These are phyloP conservation scores for Hedya salicella DNA, from an alignment of 2,888 invertebrate species.

Conservation along the genomic window DNA sequence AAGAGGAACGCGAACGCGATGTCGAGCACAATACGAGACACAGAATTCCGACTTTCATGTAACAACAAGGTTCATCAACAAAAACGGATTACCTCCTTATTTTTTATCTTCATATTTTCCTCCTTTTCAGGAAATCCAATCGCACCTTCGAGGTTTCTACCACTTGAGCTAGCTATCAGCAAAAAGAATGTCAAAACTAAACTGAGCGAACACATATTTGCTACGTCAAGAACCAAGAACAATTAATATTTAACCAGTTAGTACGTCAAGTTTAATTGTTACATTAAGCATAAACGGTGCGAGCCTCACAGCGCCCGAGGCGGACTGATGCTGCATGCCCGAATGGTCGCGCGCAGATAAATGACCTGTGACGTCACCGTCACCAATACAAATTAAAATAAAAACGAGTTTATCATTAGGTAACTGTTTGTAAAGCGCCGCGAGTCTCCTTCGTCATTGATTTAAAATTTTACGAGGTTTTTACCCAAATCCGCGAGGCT, in stretches of 20 bases:
- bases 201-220: slow-evolving; percentile 50
- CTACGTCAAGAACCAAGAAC: not conserved
- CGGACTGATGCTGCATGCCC: slow-evolving; percentile 56
- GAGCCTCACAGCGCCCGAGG: slow-evolving; percentile 50
- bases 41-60: too few relatives aligned
- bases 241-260: not conserved
- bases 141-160: slow-evolving; percentile 55
- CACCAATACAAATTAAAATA: slow-evolving; percentile 21
- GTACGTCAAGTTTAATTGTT: not conserved
- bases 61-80: not conserved
- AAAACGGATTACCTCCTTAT: slow-evolving; percentile 69
- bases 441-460: slow-evolving; percentile 15
- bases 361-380: slow-evolving; percentile 51
- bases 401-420: slow-evolving; percentile 40
- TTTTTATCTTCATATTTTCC: slow-evolving; percentile 65
- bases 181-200: slow-evolving; percentile 52
- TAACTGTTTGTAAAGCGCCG: slow-evolving; percentile 8
- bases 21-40: too few relatives aligned
- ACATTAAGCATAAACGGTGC: slow-evolving; percentile 38
- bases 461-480: not conserved
- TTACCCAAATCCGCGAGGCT: not conserved
- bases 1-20: too few relatives aligned
- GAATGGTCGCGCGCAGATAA: slow-evolving; percentile 50
- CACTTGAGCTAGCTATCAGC: slow-evolving; percentile 44
- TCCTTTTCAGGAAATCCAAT: slow-evolving; percentile 77